Base-by-base conservation (phyloP, 2,797 vertebrate species). In the Valencia hispanica region DNA sequence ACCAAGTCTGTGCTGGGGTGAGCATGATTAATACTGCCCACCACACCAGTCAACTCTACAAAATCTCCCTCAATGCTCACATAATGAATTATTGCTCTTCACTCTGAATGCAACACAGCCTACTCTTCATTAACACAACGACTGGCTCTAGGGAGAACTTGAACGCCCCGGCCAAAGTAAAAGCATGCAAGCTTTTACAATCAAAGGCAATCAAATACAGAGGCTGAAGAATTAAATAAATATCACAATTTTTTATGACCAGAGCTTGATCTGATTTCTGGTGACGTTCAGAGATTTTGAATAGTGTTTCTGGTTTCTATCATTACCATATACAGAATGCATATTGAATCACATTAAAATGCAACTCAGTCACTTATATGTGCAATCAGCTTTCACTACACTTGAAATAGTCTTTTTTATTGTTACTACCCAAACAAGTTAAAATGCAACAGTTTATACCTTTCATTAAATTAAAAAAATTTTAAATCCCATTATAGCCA, bases 221-320 rank as follows among this genome's bases (percentile, higher is more conserved):
- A 51, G 66, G 78, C 75, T 70, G 82, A 78, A 87, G 68, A 32
- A 74, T 55, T 74, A 68, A 50, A 51, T 80, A 83, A 85, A 87
- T 80, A 89, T 91, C 89, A 88, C 77, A 84, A 90, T 91, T 86
- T 91, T 68, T 91, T 89, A 91, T 91, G 85, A 89, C 73, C 47
- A 48, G 30, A 77, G 79, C 70, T 78, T 77, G 79, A 81, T 91
- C 90, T 80, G 73, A 86, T 91, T 87, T 82, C 68, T 51, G 83
- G 75, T 74, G 74, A 82, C 88, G 85, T 87, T 92, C 84, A 90
- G 80, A 82, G 85, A 65, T 77, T 92, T 86, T 72, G 82, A 84
- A 92, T 87, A 79, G 14, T 79, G 45, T 78, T 84, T 82, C 82
- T 69, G 55, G 69, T 80, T 79, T 75, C 32, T 20, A 32, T 69